Evolutionary conservation across 2,797 vertebrate species (phyloP).

Genomic region (Tachyglossus aculeatus): DNA sequence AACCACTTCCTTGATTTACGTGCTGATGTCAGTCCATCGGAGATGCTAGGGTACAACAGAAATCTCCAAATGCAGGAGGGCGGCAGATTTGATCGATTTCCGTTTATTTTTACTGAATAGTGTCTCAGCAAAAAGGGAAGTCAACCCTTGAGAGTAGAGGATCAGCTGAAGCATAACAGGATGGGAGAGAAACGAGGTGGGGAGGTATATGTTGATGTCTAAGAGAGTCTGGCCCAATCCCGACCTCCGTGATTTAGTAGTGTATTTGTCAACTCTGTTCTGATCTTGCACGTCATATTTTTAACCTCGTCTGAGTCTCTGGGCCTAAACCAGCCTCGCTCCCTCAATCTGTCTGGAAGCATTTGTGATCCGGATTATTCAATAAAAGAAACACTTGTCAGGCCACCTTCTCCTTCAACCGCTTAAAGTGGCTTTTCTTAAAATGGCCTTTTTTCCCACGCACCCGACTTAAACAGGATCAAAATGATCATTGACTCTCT

Average conservation of each 20-base stretch:
- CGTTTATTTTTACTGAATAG: conserved; percentile 26
- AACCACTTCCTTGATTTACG: conserved; percentile 58
- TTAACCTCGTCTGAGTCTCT: conserved; percentile 54
- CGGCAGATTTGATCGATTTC: conserved; percentile 36
- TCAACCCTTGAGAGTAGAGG: not conserved
- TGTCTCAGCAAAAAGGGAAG: conserved; percentile 41
- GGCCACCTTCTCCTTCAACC: conserved; percentile 48
- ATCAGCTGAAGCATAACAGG: not conserved
- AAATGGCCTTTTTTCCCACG: conserved; percentile 30
- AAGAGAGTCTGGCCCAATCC: conserved; percentile 1
- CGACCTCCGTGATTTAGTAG: conserved; percentile 24
- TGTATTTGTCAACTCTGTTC: conserved; percentile 36
- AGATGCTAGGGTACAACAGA: conserved; percentile 27
- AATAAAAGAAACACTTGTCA: conserved; percentile 63
- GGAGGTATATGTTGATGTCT: conserved; percentile 11
- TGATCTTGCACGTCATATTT: conserved; percentile 60
- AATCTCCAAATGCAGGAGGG: conserved; percentile 48
- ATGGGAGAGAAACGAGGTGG: not conserved
- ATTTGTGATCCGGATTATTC: conserved; percentile 66
- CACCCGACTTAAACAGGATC: not conserved
- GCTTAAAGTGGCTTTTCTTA: conserved; percentile 52
- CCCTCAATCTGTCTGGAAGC: conserved; percentile 54
- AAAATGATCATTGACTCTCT: conserved; percentile 14
- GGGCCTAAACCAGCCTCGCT: no score
- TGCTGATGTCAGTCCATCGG: conserved; percentile 40